A percentile compares a stretch with the other conserved stretches of the same genome.
phyloP scores from a whole-genome alignment of 2,888 invertebrate genomes.

The Dicyrtomina minuta region DNA sequence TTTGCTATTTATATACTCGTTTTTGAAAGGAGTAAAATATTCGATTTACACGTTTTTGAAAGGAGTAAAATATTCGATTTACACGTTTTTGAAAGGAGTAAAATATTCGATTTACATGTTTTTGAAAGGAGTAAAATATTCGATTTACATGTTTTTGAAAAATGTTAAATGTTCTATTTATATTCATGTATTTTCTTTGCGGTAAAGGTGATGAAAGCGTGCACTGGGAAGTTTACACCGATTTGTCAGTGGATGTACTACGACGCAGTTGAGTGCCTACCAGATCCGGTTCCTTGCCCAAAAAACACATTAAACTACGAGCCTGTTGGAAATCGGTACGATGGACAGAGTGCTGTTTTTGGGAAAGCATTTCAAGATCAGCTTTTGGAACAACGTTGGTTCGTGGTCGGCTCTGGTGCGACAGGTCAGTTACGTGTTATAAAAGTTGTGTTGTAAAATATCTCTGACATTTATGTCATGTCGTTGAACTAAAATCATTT shows the following conservation, averaged over 20 bases:
- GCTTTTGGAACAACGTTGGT: constrained; percentile 75
- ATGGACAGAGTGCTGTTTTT: constrained; percentile 90
- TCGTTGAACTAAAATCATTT: constrained; percentile 54
- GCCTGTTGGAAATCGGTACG: constrained; percentile 64
- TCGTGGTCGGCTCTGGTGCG: constrained; percentile 83
- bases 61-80: too few relatives aligned
- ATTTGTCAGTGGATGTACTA: constrained; percentile 92
- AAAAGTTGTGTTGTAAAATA: too few relatives aligned
- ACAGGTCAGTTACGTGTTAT: constrained; percentile 64
- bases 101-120: too few relatives aligned
- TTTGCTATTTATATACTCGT: too few relatives aligned
- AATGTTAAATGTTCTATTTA: too few relatives aligned
- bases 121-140: too few relatives aligned
- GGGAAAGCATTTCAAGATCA: constrained; percentile 86
- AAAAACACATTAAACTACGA: constrained; percentile 32
- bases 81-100: too few relatives aligned
- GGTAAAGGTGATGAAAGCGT: constrained; percentile 76
- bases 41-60: too few relatives aligned
- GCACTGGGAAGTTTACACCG: constrained; percentile 92
- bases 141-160: too few relatives aligned
- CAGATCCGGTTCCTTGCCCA: constrained; percentile 57
- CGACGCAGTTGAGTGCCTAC: constrained; percentile 93
- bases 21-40: too few relatives aligned
- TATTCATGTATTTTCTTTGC: constrained; percentile 55
- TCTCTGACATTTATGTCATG: too few relatives aligned